A percentile compares a stretch with the other conserved stretches of the same genome.
Conservation (phyloP, 2,113 vertebrate species). For the Galeopterus variegatus region DNA sequence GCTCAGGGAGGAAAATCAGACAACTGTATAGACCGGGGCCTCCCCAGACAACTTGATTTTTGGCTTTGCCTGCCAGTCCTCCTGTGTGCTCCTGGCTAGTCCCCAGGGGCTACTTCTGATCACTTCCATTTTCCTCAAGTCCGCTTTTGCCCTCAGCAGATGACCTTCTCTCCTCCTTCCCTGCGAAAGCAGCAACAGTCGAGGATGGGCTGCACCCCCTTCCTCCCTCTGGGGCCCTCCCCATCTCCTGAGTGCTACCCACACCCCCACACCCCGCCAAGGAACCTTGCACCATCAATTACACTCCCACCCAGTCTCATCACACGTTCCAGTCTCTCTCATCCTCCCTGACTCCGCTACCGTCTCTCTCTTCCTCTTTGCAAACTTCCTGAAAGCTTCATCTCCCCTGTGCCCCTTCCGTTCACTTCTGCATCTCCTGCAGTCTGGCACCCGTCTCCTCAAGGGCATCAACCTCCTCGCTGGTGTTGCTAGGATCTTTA, state of each 20-base stretch:
- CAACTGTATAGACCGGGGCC: background rate
- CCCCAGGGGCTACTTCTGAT: background rate
- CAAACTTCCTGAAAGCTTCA: background rate
- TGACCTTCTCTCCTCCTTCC: background rate
- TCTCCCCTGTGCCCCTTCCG: background rate
- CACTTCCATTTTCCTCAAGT: background rate
- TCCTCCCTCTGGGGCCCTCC: background rate
- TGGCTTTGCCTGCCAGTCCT: background rate
- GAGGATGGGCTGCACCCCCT: rapidly evolving
- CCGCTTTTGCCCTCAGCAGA: background rate
- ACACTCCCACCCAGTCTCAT: background rate
- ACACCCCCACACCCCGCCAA: background rate
- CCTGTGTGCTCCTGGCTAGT: background rate
- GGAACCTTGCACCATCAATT: background rate
- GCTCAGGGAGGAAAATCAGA: background rate
- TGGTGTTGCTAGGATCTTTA: background rate
- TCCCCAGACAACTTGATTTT: background rate
- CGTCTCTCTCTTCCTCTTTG: background rate
- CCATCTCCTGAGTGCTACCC: background rate
- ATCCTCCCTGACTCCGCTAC: background rate
- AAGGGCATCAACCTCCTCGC: background rate
- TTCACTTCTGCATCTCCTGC: background rate
- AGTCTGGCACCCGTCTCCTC: background rate
- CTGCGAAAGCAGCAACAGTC: background rate
- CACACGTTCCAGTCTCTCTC: background rate